These are phyloP conservation scores for Elephantulus edwardii DNA, from an alignment of 2,113 vertebrate species.

Conservation along the genomic window DNA sequence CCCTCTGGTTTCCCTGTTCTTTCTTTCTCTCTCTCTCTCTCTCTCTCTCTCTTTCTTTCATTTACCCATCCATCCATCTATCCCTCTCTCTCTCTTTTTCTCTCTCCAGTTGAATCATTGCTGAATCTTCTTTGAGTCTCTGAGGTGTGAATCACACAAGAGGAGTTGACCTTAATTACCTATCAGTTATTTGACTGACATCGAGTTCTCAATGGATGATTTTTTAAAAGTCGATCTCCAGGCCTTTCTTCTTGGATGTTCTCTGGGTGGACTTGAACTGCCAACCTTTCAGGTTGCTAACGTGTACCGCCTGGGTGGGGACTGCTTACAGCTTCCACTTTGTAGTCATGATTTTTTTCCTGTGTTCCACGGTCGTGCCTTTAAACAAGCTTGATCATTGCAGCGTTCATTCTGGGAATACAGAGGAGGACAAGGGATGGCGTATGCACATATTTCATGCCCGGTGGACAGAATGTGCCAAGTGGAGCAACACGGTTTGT, in stretches of 20 bases:
- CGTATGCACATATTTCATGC: not conserved
- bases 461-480: no score
- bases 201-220: not conserved
- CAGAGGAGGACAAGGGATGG: not conserved
- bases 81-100: no score
- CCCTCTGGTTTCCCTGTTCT: no score
- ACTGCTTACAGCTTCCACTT: not conserved
- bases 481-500: conserved; percentile 14
- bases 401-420: not conserved
- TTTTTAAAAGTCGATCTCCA: not conserved
- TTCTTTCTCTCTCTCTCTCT: no score
- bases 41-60: no score
- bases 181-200: no score
- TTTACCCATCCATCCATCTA: no score
- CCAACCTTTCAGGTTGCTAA: not conserved
- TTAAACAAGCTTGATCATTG: not conserved
- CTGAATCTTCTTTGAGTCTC: no score
- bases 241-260: not conserved
- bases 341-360: not conserved
- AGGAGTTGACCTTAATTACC: no score
- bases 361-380: not conserved
- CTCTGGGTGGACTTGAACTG: not conserved
- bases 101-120: no score
- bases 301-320: not conserved
- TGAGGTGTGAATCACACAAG: no score